Conservation (phyloP, 1,140 invertebrate genomes). For the Colletes gigas region DNA sequence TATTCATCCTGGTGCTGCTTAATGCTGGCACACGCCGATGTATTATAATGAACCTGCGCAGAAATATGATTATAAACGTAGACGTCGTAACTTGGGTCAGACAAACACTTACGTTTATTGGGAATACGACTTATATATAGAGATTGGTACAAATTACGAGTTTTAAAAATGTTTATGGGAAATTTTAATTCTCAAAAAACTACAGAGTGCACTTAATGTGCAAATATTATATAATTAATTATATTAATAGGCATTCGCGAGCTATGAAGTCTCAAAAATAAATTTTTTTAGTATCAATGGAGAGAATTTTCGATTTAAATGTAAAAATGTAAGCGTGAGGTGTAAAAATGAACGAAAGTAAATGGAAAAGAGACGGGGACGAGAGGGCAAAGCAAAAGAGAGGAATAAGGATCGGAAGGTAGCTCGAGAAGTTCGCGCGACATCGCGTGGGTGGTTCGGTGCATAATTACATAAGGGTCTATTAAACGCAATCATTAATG, state of each 20-base stretch:
- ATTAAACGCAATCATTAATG: constrained; percentile 53
- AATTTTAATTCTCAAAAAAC: no score
- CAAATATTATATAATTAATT: no score
- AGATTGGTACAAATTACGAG: no score
- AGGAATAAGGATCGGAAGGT: neutral
- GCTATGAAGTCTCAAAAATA: no score
- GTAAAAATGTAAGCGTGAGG: neutral
- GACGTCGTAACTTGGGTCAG: neutral
- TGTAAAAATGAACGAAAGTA: neutral
- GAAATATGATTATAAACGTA: neutral
- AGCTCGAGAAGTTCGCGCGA: neutral
- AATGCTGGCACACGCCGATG: constrained; percentile 21
- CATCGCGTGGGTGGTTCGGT: constrained; percentile 31
- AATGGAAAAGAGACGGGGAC: neutral
- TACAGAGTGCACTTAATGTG: no score
- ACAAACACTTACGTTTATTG: neutral
- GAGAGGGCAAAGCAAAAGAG: neutral
- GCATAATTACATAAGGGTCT: constrained; percentile 51
- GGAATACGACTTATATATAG: no score
- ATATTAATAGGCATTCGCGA: no score
- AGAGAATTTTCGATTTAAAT: no score
- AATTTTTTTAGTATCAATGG: no score
- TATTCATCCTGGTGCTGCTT: constrained; percentile 40
- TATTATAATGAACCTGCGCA: constrained; percentile 6
- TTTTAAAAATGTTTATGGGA: no score